Base-by-base conservation (phyloP, 1,140 invertebrate genomes). In the Trachymyrmex cornetzi region DNA sequence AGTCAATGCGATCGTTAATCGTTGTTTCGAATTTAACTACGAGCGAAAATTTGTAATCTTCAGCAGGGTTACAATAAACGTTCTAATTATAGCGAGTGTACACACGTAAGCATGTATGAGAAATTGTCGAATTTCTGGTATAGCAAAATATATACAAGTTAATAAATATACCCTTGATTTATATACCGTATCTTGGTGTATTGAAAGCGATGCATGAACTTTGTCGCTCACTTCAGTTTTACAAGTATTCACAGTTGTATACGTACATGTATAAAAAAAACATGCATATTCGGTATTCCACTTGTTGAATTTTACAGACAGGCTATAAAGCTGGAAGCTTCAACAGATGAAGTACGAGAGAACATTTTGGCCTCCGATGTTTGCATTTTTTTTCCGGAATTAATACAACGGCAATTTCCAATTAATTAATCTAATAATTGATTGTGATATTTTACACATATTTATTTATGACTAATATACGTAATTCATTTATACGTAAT, bases 141-240 rank as follows among this genome's bases (percentile, higher is more conserved):
- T 89, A 91, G 90, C 82, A 72, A 91, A 91, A 91, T 91, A 91
- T 89, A 91, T 80, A 89, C 87, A 91, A 86, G 85, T 89, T 91
- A 91, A 55, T 30, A 79, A 88, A 57, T 82, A 90, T 34, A 44
- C 61, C n/a, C 38, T 82, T 69, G 30, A 53, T 53, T 69, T 81
- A 22, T 69, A 48, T 75, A 53, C 1, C 14, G 14, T 24, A 84
- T 72, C 24, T 44, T 38, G 30, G 12, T 22, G 3, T 16, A 16
- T 34, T 12, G 19, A 81, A 34, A 55, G 30, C 22, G 16, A 27
- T 3, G 22, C 14, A 12, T 38, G 2, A 16, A 24, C 6, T 30
- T 66, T 12, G 24, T 64, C 5, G 50, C 5, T 53, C 30, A n/a
- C 27, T 77, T 79, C 3, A 34, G 27, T 79, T 75, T 38, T 48